These are phyloP conservation scores for Amblyopsis rosae DNA, from an alignment of 2,113 vertebrate species.

Conservation along the genomic window DNA sequence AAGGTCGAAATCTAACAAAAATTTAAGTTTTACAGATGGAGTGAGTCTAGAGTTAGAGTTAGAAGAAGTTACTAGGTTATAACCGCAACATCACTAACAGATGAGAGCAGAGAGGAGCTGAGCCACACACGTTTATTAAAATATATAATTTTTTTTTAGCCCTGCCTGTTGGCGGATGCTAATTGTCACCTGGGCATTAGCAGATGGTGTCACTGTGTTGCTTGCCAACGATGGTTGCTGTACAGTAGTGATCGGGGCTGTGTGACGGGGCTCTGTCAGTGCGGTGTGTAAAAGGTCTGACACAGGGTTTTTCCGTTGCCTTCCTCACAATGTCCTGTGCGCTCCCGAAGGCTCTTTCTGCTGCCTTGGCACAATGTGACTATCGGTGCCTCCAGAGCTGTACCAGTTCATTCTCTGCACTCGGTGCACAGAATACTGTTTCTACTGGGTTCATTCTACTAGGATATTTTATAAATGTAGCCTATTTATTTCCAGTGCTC, in stretches of 20 bases:
- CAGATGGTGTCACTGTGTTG: conserved; percentile 36
- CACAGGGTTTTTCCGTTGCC: conserved; percentile 42
- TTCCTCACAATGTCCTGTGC: conserved; percentile 8
- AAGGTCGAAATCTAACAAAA: no score
- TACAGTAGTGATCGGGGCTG: conserved; percentile 31
- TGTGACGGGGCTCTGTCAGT: conserved; percentile 34
- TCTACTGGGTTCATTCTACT: conserved; percentile 36
- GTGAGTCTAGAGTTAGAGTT: no score
- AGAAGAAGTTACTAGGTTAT: no score
- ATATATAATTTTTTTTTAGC: conserved; percentile 7
- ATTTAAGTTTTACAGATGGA: no score
- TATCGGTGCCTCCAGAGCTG: conserved; percentile 69
- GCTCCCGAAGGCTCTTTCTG: conserved; percentile 45
- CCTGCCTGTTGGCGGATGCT: conserved; percentile 16
- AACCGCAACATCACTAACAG: not conserved
- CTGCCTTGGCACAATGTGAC: conserved; percentile 65
- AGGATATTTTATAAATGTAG: no score
- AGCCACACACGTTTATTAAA: not conserved
- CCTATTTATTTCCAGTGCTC: no score
- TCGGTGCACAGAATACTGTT: conserved; percentile 43
- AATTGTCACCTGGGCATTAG: conserved; percentile 47
- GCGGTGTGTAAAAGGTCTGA: conserved; percentile 43
- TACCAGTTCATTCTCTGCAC: conserved; percentile 68
- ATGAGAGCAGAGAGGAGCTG: not conserved
- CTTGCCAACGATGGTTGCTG: conserved; percentile 20